A percentile compares a stretch with the other conserved stretches of the same genome.
Conservation (phyloP, 2,797 vertebrate species). For the Anisognathus igniventris region DNA sequence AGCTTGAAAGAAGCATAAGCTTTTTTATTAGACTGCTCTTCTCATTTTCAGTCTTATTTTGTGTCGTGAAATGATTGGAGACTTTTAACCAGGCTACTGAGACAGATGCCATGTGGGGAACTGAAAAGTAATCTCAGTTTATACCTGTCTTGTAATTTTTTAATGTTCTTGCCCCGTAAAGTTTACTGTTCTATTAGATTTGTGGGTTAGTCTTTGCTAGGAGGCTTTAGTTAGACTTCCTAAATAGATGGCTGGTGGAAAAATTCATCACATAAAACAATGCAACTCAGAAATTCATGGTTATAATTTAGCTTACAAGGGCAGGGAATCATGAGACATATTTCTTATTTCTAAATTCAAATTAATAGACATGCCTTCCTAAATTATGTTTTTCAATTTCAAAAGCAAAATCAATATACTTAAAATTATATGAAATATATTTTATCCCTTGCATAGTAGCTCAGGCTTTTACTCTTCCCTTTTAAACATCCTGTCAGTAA, state of each 20-base stretch:
- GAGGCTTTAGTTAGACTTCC: not conserved
- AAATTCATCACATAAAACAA: not conserved
- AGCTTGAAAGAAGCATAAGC: not conserved
- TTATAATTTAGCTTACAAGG: constrained; percentile 2
- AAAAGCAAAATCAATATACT: not conserved
- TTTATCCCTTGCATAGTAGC: not conserved
- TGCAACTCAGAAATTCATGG: not conserved
- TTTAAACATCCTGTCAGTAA: not conserved
- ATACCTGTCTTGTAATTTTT: constrained; percentile 23
- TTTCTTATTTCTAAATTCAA: constrained; percentile 1
- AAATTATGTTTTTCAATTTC: not conserved
- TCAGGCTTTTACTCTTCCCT: not conserved
- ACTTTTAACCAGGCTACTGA: not conserved
- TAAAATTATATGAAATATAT: not conserved
- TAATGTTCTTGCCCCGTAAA: not conserved
- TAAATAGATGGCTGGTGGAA: not conserved
- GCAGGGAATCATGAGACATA: not conserved
- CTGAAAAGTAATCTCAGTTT: not conserved
- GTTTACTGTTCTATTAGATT: constrained; percentile 7
- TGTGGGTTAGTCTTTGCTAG: not conserved
- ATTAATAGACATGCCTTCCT: not conserved
- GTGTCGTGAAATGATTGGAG: not conserved
- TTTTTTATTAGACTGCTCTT: not conserved
- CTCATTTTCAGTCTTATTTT: not conserved
- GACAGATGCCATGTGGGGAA: not conserved